Base-by-base conservation (phyloP, 1,140 invertebrate genomes). In the Meloidogyne exigua region DNA sequence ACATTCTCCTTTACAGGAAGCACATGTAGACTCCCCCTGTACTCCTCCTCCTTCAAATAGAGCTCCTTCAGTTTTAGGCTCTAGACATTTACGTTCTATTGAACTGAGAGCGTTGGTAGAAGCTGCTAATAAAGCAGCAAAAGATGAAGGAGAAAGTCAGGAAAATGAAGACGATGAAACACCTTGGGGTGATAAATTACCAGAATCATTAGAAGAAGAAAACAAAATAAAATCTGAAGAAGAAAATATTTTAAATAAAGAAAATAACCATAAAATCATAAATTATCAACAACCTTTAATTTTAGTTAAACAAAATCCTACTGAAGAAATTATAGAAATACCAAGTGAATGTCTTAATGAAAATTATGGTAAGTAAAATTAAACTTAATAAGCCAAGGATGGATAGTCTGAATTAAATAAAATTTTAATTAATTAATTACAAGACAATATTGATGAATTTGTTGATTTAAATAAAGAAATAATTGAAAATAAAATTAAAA, bases 1-100 rank as follows among this genome's bases (percentile, higher is more conserved):
- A 64, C 49, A 64, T 23, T 28, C 44, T n/a, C 62, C 62, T 28
- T 32, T 12, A 36, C 71, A 64, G 1, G 21, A 73, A 23, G 23
- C 44, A n/a, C 72, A 57, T 23, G 21, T 66, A 62, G 25, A 73
- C 25, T 66, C 72, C 2, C 72, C 72, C 0, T 9, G 65, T 23
- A 73, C 72, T 13, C 72, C 72, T 12, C 72, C 72, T 18, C 21
- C 66, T 42, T 68, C 66, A 9, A 2, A 68, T 68, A n/a, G 66
- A n/a, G 21, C 21, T 9, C 21, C 4, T 21, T 42, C 72, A n/a
- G 39, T 65, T 62, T 39, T 65, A 21, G 72, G 57, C 13, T 23
- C 5, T 21, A 71, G 15, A 36, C 11, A 23, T 26, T n/a, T 32
- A 9, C 26, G 0, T n/a, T 21, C 28, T 32, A 26, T 32, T 62